Evolutionary conservation across 2,888 invertebrate genomes (phyloP), one percentile per base, ranked within the genome.

Genomic region (Chironomus riparius): DNA sequence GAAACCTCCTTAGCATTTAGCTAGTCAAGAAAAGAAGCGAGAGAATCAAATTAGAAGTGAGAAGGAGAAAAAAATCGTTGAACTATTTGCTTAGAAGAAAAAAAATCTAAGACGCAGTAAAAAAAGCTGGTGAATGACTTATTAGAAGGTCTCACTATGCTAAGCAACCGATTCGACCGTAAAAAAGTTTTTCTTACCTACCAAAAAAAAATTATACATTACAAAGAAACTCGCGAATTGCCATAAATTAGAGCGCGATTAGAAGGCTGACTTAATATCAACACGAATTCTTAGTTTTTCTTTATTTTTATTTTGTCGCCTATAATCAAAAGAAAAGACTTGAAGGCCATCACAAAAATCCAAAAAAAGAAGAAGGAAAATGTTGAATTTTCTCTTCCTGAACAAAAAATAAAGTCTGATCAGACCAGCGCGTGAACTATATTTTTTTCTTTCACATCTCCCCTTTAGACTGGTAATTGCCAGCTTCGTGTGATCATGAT

Each of bases 121-220:
- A 47, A 70, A 24, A 48, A 22, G 10, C n/a, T 48, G 50, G 71
- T 71, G 71, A 71, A 71, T 71, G 71, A 71, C 71, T 71, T 48
- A 56, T 10, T 71, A 71, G 71, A 71, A 71, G 71, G 71, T 71
- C 71, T 71, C 21, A 48, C 48, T 21, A 47, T 38, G 69, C 28
- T 50, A 50, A 71, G 56, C 18, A 70, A 71, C 50, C 71, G 24
- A 71, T 71, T 71, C 71, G 50, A 71, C 71, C 71, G 10, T 71
- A 48, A 50, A 71, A 24, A 21, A 21, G 22, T 62, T 65, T 65
- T 65, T 22, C 21, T 65, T 65, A 18, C 21, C 22, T 13, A 65
- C 21, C 13, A 65, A 65, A 65, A 65, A 38, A 38, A 38, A 38
- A 10, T 38, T 38, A 38, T 38, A 38, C 38, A 38, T 38, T 38